phyloP scores from a whole-genome alignment of 2,888 invertebrate genomes.

The Xylophagus ater region DNA sequence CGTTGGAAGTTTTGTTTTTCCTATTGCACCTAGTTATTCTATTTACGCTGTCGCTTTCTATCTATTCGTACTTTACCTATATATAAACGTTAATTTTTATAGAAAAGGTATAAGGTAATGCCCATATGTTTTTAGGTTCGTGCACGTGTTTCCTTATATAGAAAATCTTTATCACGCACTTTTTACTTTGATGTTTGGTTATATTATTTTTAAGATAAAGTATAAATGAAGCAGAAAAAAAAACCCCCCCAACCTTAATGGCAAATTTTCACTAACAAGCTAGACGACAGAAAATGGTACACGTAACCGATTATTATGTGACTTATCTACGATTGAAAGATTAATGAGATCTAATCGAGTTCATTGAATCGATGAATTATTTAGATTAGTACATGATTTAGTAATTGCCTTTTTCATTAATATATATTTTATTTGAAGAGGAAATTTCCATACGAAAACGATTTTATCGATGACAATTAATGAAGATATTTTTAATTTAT shows the following conservation, averaged over 20 bases:
- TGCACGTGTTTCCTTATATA: conserved; percentile 15
- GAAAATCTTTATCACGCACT: conserved; percentile 18
- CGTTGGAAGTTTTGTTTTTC: too few species aligned
- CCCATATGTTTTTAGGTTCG: conserved; percentile 12
- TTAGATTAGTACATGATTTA: too few species aligned
- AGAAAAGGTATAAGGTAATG: not conserved
- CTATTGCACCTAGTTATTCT: too few species aligned
- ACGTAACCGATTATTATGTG: conserved; percentile 12
- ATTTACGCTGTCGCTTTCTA: too few species aligned
- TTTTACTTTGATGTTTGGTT: conserved; percentile 12
- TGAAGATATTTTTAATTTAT: too few species aligned
- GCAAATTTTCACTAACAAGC: conserved; percentile 14
- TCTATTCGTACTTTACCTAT: too few species aligned
- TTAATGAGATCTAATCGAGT: conserved; percentile 18
- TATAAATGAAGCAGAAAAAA: not conserved
- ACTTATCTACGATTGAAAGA: conserved; percentile 14
- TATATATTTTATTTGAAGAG: too few species aligned
- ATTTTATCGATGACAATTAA: too few species aligned
- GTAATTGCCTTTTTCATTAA: too few species aligned
- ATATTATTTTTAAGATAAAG: conserved; percentile 4
- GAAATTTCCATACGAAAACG: too few species aligned
- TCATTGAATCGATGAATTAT: conserved; percentile 13
- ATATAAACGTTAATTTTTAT: not conserved
- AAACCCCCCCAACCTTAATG: too few species aligned
- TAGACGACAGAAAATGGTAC: conserved; percentile 7